Base-by-base conservation (phyloP, 2,797 vertebrate species). In the Mormyrus hasselquistii region DNA sequence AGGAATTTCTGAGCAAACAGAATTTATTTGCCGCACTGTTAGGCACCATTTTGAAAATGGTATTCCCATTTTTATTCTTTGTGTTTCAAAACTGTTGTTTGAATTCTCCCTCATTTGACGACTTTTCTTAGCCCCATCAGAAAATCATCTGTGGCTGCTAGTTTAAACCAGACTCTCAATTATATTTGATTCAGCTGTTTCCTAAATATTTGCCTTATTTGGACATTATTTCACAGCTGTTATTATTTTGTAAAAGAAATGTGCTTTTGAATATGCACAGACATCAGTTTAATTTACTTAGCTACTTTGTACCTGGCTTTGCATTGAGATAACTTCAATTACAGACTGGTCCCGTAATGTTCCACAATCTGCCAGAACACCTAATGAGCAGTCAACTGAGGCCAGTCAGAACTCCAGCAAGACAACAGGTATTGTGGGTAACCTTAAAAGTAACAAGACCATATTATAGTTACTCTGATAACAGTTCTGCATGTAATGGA, bases 321-420 rank as follows among this genome's bases (percentile, higher is more conserved):
- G 8, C 22, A 16, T 52, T 14, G 73, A 2, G 10, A 47, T 84
- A 6, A 2, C 89, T 90, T 91, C 88, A 91, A 73, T 95, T 96
- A 89, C 92, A 98, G 97, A 96, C 89, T 96, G 96, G 97, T 92
- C 94, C 90, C 93, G 93, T 84, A 92, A 89, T 90, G 93, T 59
- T 90, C 91, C 93, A 7, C 94, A 93, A 0, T 82, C 93, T 52
- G n/a, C 92, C 84, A 88, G 95, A 90, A 91, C 93, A 92, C 92
- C 94, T 90, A 91, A 94, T 0, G 94, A 96, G 89, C 94, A 93
- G 91, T 92, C 96, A 82, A 93, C 94, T 91, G 95, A 91, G 94
- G 93, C 93, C 92, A 95, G 92, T 93, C 94, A 94, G 90, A 95
- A 92, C 88, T 87, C 91, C 19, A 85, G 91, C 87, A 95, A 92